A percentile compares a stretch with the other conserved stretches of the same genome.
These are phyloP conservation scores for Ambastaia sidthimunki DNA, from an alignment of 2,797 vertebrate genomes.

Conservation along the genomic window DNA sequence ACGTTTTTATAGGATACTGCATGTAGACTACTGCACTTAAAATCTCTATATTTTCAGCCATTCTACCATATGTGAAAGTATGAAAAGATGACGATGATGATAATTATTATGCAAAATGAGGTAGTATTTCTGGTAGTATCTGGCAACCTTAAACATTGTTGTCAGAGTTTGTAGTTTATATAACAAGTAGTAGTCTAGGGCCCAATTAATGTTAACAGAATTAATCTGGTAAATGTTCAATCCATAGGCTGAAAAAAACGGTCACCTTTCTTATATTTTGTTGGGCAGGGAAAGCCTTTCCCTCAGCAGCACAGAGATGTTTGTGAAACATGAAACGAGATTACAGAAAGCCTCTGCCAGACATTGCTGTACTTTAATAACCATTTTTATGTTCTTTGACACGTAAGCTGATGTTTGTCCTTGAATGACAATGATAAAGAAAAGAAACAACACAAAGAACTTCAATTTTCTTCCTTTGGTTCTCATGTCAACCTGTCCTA, in stretches of 20 bases:
- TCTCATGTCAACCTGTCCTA: neutral
- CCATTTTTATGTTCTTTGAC: constrained; percentile 37
- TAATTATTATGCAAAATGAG: no score
- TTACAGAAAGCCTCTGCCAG: constrained; percentile 40
- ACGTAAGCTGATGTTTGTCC: constrained; percentile 15
- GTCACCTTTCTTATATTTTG: constrained; percentile 7
- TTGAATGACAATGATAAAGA: constrained; percentile 44
- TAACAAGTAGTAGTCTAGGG: neutral
- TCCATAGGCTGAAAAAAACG: neutral
- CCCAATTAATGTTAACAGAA: neutral
- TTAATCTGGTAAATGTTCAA: neutral
- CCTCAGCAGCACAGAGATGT: constrained; percentile 34
- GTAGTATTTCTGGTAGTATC: neutral
- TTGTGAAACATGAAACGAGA: constrained; percentile 41
- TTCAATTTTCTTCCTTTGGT: neutral
- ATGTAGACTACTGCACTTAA: no score
- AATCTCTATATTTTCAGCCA: no score
- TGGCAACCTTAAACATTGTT: neutral
- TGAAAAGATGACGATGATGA: no score
- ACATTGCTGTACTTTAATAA: constrained; percentile 32
- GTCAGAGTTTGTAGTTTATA: neutral
- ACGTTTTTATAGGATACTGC: no score
- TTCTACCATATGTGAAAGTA: no score
- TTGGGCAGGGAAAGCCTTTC: constrained; percentile 20
- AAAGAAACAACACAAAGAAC: neutral